Evolutionary conservation across 2,797 vertebrate species (phyloP), one percentile per base, ranked within the genome.

Genomic region (Microchirus variegatus): DNA sequence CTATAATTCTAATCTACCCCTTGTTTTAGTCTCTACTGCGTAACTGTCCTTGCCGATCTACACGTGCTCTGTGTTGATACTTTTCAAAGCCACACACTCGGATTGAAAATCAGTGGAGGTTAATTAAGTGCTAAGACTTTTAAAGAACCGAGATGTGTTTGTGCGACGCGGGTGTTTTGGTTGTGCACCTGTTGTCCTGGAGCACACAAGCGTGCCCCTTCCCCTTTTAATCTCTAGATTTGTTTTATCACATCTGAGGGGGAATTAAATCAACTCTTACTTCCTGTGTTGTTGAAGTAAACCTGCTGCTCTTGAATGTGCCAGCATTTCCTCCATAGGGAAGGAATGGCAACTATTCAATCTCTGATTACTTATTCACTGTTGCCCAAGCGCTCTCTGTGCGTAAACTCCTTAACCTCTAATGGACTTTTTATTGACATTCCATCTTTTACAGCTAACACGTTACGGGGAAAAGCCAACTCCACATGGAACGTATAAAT

Each of bases 351-450:
- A 73, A 46, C 56, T 52, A 67, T 78, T 70, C 55, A 5, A 59
- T 68, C 54, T 47, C 26, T 11, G 26, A 60, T 44, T 59, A 69
- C 56, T 67, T 66, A 41, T 54, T 59, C 11, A 10, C 58, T 59
- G 59, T 56, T 60, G 40, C 54, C 55, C 53, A 16, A 0, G 2
- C 45, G 59, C n/a, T 5, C 5, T 42, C 22, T 17, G 31, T 49
- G 63, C 8, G 45, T 67, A 68, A 77, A 75, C 70, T 15, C 59
- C 37, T 40, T 15, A 31, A 3, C 35, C 38, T 50, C 64, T 80
- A 78, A 80, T 84, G 73, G 73, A 68, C 60, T 59, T 85, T 83
- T 84, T 81, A 84, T 83, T 77, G 77, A 48, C 70, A 68, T 78
- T 77, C 61, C 55, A 3, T 64, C 8, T 51, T 78, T 81, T 73